Evolutionary conservation across 1,140 invertebrate genomes (phyloP).

Genomic region (Lutraria rhynchaena): DNA sequence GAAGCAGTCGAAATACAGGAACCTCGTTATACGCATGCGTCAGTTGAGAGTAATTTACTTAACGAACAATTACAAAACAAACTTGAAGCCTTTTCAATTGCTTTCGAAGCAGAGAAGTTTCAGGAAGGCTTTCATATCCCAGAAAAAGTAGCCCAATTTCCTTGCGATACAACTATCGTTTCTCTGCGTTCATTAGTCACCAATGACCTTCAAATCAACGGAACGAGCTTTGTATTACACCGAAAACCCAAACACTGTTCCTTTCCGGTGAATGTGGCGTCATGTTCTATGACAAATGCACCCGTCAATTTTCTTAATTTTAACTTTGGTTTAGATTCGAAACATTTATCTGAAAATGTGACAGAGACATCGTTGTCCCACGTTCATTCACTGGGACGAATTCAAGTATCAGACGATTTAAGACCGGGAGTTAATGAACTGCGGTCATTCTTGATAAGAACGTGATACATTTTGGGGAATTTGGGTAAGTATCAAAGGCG

Average conservation of each 20-base stretch:
- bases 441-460: constrained; percentile 25
- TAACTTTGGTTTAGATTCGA: neutral
- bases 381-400: constrained; percentile 1
- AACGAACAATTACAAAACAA: constrained; percentile 56
- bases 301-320: neutral
- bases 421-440: constrained; percentile 30
- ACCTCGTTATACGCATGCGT: constrained; percentile 33
- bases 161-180: constrained; percentile 42
- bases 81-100: constrained; percentile 19
- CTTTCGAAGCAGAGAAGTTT: constrained; percentile 24
- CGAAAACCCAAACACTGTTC: constrained; percentile 27
- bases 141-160: neutral
- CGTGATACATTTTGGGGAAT: too few relatives aligned
- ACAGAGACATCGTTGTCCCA: constrained; percentile 51
- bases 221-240: constrained; percentile 48
- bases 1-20: neutral
- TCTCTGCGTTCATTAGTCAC: constrained; percentile 27
- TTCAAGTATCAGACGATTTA: constrained; percentile 4
- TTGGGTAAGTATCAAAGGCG: too few relatives aligned
- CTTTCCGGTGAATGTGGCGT: constrained; percentile 20
- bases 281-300: neutral
- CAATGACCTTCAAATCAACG: constrained; percentile 35
- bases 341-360: neutral
- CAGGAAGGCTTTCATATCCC: constrained; percentile 33
- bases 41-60: constrained; percentile 29